These are phyloP conservation scores for Chromobotia macracanthus DNA, from an alignment of 2,797 vertebrate genomes.

Conservation along the genomic window DNA sequence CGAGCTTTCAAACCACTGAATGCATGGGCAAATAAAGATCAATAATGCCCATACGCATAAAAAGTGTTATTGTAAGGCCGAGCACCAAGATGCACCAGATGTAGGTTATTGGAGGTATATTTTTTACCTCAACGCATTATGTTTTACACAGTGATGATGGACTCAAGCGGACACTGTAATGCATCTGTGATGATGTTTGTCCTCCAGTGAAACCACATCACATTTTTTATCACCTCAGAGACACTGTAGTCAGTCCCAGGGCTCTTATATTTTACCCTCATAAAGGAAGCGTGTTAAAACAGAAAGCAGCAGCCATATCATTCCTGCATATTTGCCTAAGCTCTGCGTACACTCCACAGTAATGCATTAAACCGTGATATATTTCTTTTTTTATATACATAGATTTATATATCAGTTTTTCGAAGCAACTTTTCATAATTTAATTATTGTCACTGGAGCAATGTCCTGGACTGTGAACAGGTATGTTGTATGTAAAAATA, in stretches of 20 bases:
- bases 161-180: conserved; percentile 33
- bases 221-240: conserved; percentile 44
- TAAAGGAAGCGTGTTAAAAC: conserved; percentile 51
- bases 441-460: conserved; percentile 19
- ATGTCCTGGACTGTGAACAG: conserved; percentile 4
- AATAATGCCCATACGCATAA: neutral
- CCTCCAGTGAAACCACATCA: conserved; percentile 37
- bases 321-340: neutral
- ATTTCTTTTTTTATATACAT: too few species aligned
- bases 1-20: conserved; percentile 13
- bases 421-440: conserved; percentile 18
- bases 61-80: conserved; percentile 18
- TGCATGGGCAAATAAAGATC: conserved; percentile 23
- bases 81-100: conserved; percentile 1
- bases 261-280: conserved; percentile 50
- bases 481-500: conserved; percentile 23
- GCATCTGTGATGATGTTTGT: conserved; percentile 51
- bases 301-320: conserved; percentile 10
- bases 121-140: conserved; percentile 33
- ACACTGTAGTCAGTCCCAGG: conserved; percentile 18
- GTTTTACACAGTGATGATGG: conserved; percentile 53
- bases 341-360: neutral
- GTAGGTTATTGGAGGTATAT: conserved; percentile 16
- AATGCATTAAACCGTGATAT: conserved; percentile 2
- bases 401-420: conserved; percentile 2